Evolutionary conservation across 2,888 invertebrate genomes (phyloP).

Genomic region (Taenaris catops): DNA sequence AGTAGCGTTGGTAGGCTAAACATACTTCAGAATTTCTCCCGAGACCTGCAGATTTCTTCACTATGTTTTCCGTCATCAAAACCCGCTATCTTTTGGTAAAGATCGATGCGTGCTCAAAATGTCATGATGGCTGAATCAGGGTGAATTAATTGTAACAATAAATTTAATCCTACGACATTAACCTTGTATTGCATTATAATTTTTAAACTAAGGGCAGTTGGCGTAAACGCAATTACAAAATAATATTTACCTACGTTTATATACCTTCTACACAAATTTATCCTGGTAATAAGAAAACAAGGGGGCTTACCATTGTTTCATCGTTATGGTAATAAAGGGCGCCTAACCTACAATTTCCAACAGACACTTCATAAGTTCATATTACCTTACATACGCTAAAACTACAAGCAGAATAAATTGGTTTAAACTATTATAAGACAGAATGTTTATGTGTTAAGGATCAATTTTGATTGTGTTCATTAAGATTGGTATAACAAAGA

Average conservation of each 20-base stretch:
- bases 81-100: too few species aligned
- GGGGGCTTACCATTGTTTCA: slow-evolving; percentile 12
- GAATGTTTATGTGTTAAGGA: slow-evolving; percentile 15
- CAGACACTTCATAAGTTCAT: slow-evolving; percentile 58
- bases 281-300: slow-evolving; percentile 20
- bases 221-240: not conserved
- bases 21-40: too few species aligned
- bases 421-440: slow-evolving; percentile 20
- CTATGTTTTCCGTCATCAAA: too few species aligned
- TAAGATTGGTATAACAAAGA: not conserved
- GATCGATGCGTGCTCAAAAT: too few species aligned
- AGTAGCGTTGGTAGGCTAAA: too few species aligned
- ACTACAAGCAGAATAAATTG: slow-evolving; percentile 6
- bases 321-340: slow-evolving; percentile 37
- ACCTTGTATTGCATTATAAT: too few species aligned
- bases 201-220: too few species aligned
- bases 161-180: too few species aligned
- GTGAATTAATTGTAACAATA: too few species aligned
- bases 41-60: too few species aligned
- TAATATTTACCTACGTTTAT: not conserved
- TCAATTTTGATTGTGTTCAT: slow-evolving; percentile 4
- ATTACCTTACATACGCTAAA: slow-evolving; percentile 36
- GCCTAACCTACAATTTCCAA: slow-evolving; percentile 55
- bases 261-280: slow-evolving; percentile 13
- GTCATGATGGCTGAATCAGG: too few species aligned